phyloP scores from a whole-genome alignment of 2,888 invertebrate species.

The Epistrophe eligans region DNA sequence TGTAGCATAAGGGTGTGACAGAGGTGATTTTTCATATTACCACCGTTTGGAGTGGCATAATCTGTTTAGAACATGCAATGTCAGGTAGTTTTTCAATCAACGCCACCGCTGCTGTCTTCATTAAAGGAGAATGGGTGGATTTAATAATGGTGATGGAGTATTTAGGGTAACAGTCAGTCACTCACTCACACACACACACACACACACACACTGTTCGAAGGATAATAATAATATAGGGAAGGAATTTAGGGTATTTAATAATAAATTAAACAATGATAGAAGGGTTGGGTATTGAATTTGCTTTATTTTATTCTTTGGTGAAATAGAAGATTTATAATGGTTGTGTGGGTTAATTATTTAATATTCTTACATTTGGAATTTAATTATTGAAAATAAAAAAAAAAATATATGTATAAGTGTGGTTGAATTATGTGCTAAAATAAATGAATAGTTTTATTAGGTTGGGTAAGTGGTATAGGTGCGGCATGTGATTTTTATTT shows the following conservation, averaged over 20 bases:
- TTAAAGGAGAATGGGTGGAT: constrained; percentile 30
- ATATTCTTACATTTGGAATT: neutral
- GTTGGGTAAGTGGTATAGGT: neutral
- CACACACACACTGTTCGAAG: neutral
- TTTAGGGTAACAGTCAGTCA: neutral
- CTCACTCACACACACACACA: too few species aligned
- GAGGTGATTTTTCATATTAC: constrained; percentile 73
- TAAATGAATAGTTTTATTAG: neutral
- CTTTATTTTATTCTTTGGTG: neutral
- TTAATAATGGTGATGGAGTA: neutral
- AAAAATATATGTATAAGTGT: too few species aligned
- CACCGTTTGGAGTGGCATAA: constrained; percentile 63
- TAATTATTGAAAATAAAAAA: neutral
- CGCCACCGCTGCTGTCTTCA: constrained; percentile 50
- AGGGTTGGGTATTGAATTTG: constrained; percentile 9
- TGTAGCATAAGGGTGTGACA: constrained; percentile 69
- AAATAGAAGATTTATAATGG: neutral
- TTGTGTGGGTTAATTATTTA: neutral
- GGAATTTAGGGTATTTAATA: constrained; percentile 38
- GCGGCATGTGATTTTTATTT: neutral
- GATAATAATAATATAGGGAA: neutral
- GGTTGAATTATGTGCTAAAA: neutral
- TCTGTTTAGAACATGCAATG: constrained; percentile 70
- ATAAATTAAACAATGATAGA: constrained; percentile 26
- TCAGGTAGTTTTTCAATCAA: constrained; percentile 43